phyloP scores from a whole-genome alignment of 1,140 invertebrate species.

The Drosophila trapezifrons region DNA sequence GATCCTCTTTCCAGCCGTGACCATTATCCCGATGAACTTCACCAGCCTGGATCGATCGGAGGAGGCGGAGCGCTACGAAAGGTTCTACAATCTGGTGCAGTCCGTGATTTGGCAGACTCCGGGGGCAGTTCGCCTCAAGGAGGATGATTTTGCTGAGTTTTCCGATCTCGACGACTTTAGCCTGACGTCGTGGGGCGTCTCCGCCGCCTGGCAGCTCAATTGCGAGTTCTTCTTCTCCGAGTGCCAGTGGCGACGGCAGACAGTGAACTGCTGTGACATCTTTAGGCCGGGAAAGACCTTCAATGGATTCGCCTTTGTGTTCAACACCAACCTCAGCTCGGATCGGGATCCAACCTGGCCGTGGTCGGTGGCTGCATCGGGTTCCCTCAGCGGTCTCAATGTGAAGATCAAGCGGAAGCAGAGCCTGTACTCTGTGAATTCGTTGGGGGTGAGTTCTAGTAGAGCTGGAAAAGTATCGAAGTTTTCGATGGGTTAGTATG shows the following conservation, averaged over 20 bases:
- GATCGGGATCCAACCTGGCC: constrained; percentile 58
- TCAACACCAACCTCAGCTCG: constrained; percentile 29
- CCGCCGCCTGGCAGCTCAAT: constrained; percentile 17
- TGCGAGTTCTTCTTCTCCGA: constrained; percentile 57
- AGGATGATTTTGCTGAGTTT: constrained; percentile 24
- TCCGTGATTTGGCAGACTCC: constrained; percentile 34
- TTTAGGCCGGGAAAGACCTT: constrained; percentile 25
- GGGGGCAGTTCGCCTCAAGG: background rate
- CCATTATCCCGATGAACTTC: constrained; percentile 60
- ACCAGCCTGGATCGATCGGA: background rate
- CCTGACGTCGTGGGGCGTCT: background rate
- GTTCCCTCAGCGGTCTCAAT: constrained; percentile 45
- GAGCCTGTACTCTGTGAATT: constrained; percentile 15
- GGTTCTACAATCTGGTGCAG: constrained; percentile 43
- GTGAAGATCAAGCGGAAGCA: constrained; percentile 45
- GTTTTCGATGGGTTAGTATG: too few relatives aligned
- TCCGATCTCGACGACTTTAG: constrained; percentile 11
- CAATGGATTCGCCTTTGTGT: constrained; percentile 50
- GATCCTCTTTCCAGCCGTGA: constrained; percentile 70
- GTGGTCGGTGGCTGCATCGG: constrained; percentile 57
- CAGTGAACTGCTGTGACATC: constrained; percentile 61
- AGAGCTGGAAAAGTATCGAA: too few relatives aligned
- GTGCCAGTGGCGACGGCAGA: constrained; percentile 56
- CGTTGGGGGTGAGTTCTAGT: constrained; percentile 46
- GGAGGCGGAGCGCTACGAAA: background rate